A percentile compares a stretch with the other conserved stretches of the same genome.
Evolutionary conservation across 2,113 vertebrate species (phyloP).

Genomic region (Cettia cetti): DNA sequence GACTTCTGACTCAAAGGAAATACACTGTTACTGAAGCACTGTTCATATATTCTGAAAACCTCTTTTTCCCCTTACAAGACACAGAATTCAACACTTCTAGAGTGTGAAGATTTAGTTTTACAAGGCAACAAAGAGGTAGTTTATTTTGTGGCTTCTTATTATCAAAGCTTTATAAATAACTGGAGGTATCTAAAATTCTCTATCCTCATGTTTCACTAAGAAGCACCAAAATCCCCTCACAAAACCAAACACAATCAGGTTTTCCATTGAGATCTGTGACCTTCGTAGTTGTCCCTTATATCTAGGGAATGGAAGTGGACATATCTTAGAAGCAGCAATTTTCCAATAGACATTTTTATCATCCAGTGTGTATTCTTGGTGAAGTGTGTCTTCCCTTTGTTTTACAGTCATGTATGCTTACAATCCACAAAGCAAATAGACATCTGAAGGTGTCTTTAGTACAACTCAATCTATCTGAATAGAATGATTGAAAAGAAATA

Average conservation of each 20-base stretch:
- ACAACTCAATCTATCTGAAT: not conserved
- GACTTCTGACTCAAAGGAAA: not conserved
- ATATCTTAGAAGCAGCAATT: not conserved
- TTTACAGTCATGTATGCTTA: not conserved
- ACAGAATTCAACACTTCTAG: not conserved
- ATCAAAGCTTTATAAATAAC: not conserved
- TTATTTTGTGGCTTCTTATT: not conserved
- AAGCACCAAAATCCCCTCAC: accelerated
- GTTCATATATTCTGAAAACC: not conserved
- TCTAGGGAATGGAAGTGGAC: not conserved
- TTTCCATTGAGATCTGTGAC: not conserved
- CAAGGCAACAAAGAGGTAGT: not conserved
- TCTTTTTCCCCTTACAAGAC: not conserved
- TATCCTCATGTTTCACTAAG: not conserved
- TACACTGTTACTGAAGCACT: not conserved
- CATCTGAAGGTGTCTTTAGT: not conserved
- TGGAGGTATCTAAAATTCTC: not conserved
- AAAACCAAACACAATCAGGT: not conserved
- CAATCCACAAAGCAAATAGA: not conserved
- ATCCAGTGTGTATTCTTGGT: not conserved
- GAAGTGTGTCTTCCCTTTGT: not conserved
- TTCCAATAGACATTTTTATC: not conserved
- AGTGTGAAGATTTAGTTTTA: not conserved
- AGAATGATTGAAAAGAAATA: not conserved
- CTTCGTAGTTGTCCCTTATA: not conserved